Evolutionary conservation across 1,140 invertebrate species (phyloP), one percentile per base, ranked within the genome.

Genomic region (Tetraneura akinire): DNA sequence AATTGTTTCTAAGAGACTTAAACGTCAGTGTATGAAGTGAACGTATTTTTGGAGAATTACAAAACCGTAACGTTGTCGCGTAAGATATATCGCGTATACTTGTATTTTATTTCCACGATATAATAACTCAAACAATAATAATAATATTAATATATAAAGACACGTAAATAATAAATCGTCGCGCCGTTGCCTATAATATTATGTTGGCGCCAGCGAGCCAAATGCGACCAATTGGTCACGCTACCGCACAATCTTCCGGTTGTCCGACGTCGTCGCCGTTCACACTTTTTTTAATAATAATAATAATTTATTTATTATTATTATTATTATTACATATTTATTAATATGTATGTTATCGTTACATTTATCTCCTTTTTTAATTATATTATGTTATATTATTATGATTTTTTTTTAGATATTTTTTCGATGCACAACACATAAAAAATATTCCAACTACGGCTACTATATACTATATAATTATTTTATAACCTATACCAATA

Each of bases 201-300:
- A 37, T 37, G 16, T 29, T 13, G 74, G 74, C 74, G 74, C 74
- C 74, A 62, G 74, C 74, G 32, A 78, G 49, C 42, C 74, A n/a
- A 78, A 78, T 55, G 55, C 21, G 74, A 37, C 55, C 55, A 37
- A 78, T 78, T 47, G 74, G 74, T 78, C 26, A 78, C 74, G 73
- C 47, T 29, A 18, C 14, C n/a, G 45, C 45, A 5, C 51, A 62
- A 45, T 62, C 74, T 78, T 78, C 73, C 51, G 73, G 73, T 57
- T 23, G 53, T 42, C 49, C 21, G 68, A 51, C 68, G 42, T 18
- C 42, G 47, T 51, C 37, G n/a, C 14, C 64, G 42, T 49, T 71
- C 45, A 26, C 37, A n/a, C 21, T 45, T 32, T 49, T 51, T 21
- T 5, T 21, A 32, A 68, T 45, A 68, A 37, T 68, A 68, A 29